Evolutionary conservation across 2,888 invertebrate genomes (phyloP), one percentile per base, ranked within the genome.

Genomic region (Chironomus riparius): DNA sequence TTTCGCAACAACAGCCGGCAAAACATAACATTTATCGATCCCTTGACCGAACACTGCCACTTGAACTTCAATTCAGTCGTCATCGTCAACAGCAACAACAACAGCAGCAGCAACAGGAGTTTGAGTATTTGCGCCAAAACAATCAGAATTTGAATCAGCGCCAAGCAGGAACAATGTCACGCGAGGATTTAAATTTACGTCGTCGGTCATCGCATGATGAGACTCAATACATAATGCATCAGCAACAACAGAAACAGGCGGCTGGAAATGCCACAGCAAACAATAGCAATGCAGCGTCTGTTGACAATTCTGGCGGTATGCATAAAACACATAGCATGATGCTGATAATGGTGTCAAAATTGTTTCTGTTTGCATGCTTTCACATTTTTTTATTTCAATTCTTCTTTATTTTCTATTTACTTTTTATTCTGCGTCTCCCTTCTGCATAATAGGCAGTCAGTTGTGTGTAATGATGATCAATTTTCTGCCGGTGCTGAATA

Each of bases 141-240:
- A 61, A 70, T 47, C 82, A 82, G 2, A 77, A 18, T 71, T 22
- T 10, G 77, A 77, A 75, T 77, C 72, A 6, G 76, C 47, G 61
- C n/a, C 75, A 65, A 21, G 50, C 68, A 15, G 24, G 18, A 2
- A 65, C 24, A 38, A 71, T 84, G 70, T 82, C 82, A n/a, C 80
- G 84, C 10, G 84, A 84, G 78, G 84, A 84, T 80, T 78, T 84
- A 76, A 81, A 84, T 65, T 81, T 84, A 81, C 81, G 84, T 6
- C 80, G 84, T 7, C 82, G 84, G 70, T 84, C 84, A 2, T 84
- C 84, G n/a, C 84, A 84, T 76, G 84, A 84, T 77, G 84, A 84
- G 78, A 83, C 83, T 0, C 84, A 84, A 80, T 76, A 68, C 38
- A 68, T 69, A 12, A 50, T 69, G 61, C 68, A 69, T 13, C 76